Conservation (phyloP, 1,140 invertebrate genomes). For the Amyelois transitella region DNA sequence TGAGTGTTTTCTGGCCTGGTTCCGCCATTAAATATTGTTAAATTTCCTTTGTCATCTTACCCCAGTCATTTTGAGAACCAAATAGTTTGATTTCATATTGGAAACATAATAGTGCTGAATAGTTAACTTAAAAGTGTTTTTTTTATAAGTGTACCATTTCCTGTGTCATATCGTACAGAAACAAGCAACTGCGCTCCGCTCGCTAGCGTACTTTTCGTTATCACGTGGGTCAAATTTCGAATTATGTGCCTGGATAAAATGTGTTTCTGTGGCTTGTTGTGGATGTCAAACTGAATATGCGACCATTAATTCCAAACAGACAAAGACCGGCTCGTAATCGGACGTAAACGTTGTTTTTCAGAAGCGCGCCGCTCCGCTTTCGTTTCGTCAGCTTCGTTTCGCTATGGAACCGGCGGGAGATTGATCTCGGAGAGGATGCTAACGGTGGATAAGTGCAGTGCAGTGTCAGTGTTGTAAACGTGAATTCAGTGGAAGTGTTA, state of each 20-base stretch:
- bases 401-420: conserved; percentile 50
- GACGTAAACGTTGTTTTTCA: conserved; percentile 58
- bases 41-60: conserved; percentile 36
- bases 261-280: conserved; percentile 26
- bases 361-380: conserved; percentile 43
- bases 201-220: conserved; percentile 59
- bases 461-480: conserved; percentile 45
- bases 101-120: neutral
- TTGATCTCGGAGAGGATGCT: conserved; percentile 35
- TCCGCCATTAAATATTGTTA: conserved; percentile 60
- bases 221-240: conserved; percentile 71
- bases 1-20: conserved; percentile 50
- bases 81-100: conserved; percentile 13
- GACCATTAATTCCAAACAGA: conserved; percentile 24
- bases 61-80: neutral
- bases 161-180: conserved; percentile 66
- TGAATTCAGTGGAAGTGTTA: conserved; percentile 39
- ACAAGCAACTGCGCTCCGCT: conserved; percentile 64
- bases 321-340: conserved; percentile 50
- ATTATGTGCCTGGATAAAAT: conserved; percentile 34
- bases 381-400: conserved; percentile 20
- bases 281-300: conserved; percentile 13
- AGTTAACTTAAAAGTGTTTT: conserved; percentile 33
- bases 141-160: conserved; percentile 66
- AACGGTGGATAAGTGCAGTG: conserved; percentile 31